Evolutionary conservation across 2,888 invertebrate genomes (phyloP).

Genomic region (Himalopsyche japonica): DNA sequence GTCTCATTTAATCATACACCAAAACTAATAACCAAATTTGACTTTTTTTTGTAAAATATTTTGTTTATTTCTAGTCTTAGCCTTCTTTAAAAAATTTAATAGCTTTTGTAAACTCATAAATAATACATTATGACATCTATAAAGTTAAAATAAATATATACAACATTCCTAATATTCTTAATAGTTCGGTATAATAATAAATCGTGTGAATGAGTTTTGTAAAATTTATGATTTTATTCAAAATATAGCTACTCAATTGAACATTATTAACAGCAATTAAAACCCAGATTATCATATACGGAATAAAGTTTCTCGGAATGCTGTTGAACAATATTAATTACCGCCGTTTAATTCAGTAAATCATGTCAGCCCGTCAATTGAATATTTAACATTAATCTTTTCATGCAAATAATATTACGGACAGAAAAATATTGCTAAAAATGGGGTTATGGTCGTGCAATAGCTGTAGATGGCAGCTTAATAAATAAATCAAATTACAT

Average conservation of each 20-base stretch:
- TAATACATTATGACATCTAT: no score
- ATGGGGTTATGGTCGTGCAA: slow-evolving; percentile 20
- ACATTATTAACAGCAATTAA: neutral
- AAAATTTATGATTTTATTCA: neutral
- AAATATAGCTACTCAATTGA: neutral
- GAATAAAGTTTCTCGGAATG: slow-evolving; percentile 1
- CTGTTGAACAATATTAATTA: slow-evolving; percentile 11
- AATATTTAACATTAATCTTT: slow-evolving; percentile 22
- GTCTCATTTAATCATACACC: no score
- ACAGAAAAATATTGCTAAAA: slow-evolving; percentile 15
- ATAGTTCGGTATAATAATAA: no score
- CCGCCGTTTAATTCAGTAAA: neutral
- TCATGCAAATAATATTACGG: slow-evolving; percentile 16
- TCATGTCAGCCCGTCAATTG: slow-evolving; percentile 1
- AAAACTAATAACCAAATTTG: no score
- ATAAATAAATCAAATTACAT: slow-evolving; percentile 34
- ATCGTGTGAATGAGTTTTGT: neutral
- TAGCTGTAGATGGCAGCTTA: slow-evolving; percentile 9
- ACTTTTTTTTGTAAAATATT: no score
- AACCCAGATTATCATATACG: neutral
- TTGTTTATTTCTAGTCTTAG: no score
- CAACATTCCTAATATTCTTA: no score
- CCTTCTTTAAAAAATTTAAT: no score
- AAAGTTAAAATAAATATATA: no score
- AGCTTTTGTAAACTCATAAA: no score